A percentile compares a stretch with the other conserved stretches of the same genome.
phyloP scores from a whole-genome alignment of 2,888 invertebrate species.

The Pristionchus exspectatus region DNA sequence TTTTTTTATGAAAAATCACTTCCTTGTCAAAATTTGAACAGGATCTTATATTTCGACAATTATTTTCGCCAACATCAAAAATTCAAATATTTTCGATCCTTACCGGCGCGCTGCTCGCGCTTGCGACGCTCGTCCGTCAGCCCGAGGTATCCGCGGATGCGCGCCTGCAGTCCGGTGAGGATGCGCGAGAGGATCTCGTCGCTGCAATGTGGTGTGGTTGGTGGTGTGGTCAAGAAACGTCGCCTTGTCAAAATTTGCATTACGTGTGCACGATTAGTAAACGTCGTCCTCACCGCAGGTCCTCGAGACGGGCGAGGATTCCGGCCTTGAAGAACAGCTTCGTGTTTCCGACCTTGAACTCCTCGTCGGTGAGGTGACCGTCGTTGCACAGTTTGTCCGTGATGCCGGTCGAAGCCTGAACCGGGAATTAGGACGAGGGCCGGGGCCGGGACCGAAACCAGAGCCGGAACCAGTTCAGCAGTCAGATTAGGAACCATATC shows the following conservation, averaged over 20 bases:
- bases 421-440: not conserved
- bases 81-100: not conserved
- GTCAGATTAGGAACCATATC: not conserved
- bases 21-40: not conserved
- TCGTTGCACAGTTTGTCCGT: constrained; percentile 73
- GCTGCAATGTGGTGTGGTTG: constrained; percentile 29
- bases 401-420: constrained; percentile 71
- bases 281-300: constrained; percentile 86
- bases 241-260: constrained; percentile 63
- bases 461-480: not conserved
- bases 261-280: constrained; percentile 39
- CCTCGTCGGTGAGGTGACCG: constrained; percentile 79
- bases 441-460: too few species aligned
- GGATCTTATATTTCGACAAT: not conserved
- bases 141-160: constrained; percentile 73
- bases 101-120: constrained; percentile 73
- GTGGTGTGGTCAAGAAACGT: constrained; percentile 54
- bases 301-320: constrained; percentile 99
- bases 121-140: constrained; percentile 73
- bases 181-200: constrained; percentile 96
- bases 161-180: constrained; percentile 88
- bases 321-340: constrained; percentile 98
- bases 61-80: not conserved
- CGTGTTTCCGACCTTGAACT: constrained; percentile 81
- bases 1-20: not conserved